phyloP scores from a whole-genome alignment of 2,113 vertebrate species.

The Centropus unirufus region DNA sequence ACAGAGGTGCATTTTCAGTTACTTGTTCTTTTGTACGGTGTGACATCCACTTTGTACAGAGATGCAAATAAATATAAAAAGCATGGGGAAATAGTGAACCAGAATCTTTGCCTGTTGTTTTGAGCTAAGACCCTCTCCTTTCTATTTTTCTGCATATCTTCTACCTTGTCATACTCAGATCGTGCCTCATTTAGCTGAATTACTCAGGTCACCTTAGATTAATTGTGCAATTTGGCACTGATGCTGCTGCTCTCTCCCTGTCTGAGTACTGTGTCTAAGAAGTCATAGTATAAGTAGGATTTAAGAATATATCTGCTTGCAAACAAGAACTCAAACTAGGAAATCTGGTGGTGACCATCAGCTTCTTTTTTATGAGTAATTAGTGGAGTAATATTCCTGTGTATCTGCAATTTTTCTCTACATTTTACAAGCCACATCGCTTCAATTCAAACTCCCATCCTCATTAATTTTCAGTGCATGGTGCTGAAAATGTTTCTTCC shows the following conservation, averaged over 20 bases:
- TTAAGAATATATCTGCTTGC: background rate
- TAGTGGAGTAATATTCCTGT: background rate
- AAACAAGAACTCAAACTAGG: background rate
- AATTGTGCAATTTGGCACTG: conserved; percentile 47
- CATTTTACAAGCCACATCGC: background rate
- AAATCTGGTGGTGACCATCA: conserved; percentile 3
- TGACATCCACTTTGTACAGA: background rate
- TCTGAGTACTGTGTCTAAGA: conserved; percentile 8
- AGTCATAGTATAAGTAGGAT: background rate
- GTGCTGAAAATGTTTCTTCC: background rate
- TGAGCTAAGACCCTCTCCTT: background rate
- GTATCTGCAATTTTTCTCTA: background rate
- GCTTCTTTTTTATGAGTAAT: conserved; percentile 23
- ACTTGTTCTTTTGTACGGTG: background rate
- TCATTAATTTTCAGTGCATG: conserved; percentile 14
- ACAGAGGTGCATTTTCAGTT: background rate
- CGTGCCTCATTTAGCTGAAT: conserved; percentile 58
- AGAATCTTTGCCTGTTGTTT: background rate
- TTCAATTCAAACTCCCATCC: background rate
- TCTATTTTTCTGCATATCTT: background rate
- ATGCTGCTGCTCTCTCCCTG: background rate
- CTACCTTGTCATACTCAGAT: conserved; percentile 40
- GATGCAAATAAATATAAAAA: conserved; percentile 41
- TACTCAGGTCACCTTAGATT: conserved; percentile 62
- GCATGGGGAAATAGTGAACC: background rate